These are phyloP conservation scores for Notospermus geniculatus DNA, from an alignment of 1,140 invertebrate species.

Conservation along the genomic window DNA sequence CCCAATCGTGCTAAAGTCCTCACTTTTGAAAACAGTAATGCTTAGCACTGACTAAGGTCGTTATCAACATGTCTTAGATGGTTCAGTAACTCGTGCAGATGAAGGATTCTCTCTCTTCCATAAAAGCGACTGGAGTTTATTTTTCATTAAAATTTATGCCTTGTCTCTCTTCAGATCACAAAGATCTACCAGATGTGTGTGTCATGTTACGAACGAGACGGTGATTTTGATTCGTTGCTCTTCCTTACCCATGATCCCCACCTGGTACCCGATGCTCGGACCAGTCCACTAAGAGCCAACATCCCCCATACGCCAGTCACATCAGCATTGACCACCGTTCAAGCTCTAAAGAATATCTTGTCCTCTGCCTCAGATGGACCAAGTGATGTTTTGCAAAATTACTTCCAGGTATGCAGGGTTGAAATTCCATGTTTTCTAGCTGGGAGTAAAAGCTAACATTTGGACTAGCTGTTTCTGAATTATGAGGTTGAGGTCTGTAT, in stretches of 20 bases:
- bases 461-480: neutral
- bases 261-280: neutral
- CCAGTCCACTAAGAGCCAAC: neutral
- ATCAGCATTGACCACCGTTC: neutral
- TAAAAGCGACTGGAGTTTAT: no score
- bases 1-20: neutral
- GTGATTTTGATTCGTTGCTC: neutral
- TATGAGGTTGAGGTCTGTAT: neutral
- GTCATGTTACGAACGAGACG: neutral
- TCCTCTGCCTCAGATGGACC: neutral
- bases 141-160: neutral
- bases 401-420: neutral
- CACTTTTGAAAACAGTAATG: no score
- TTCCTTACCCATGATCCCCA: neutral
- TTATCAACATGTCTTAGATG: no score
- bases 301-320: slow-evolving; percentile 1
- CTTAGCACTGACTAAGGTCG: no score
- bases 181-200: slow-evolving; percentile 8
- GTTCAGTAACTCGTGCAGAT: no score
- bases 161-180: neutral
- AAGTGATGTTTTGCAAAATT: neutral
- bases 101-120: no score
- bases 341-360: neutral
- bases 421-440: neutral
- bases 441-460: neutral